phyloP scores from a whole-genome alignment of 2,888 invertebrate genomes.

The Anodontia alba region DNA sequence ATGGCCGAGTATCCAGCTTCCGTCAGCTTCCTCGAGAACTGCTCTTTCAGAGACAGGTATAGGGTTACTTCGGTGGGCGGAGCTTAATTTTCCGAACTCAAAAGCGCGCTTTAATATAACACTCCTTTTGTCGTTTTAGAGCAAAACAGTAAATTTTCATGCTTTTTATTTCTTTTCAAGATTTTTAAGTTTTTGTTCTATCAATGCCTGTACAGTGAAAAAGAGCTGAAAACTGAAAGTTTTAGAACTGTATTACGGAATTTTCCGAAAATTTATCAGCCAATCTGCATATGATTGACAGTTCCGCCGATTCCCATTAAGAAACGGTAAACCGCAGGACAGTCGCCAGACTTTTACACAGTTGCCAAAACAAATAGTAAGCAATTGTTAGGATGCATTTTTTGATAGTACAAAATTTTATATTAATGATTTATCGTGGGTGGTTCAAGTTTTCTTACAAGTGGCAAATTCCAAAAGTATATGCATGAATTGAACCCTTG shows the following conservation, averaged over 20 bases:
- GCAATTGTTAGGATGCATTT: background rate
- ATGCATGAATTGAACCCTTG: no score
- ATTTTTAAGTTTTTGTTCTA: no score
- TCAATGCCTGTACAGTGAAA: no score
- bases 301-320: constrained; percentile 37
- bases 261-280: constrained; percentile 20
- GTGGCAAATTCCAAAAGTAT: background rate
- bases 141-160: no score
- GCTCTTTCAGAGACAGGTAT: constrained; percentile 51
- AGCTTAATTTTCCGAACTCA: constrained; percentile 28
- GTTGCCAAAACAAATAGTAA: constrained; percentile 3
- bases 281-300: constrained; percentile 69
- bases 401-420: background rate
- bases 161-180: no score
- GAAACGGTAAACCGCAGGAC: constrained; percentile 23
- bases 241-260: background rate
- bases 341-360: background rate
- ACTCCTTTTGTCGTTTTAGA: no score
- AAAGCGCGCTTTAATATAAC: no score
- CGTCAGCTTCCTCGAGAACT: constrained; percentile 57
- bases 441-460: background rate
- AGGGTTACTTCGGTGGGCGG: constrained; percentile 56
- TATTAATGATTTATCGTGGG: background rate
- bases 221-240: no score
- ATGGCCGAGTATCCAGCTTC: constrained; percentile 31